Evolutionary conservation across 2,797 vertebrate species (phyloP), one percentile per base, ranked within the genome.

Genomic region (Bryconaethiops microstoma): DNA sequence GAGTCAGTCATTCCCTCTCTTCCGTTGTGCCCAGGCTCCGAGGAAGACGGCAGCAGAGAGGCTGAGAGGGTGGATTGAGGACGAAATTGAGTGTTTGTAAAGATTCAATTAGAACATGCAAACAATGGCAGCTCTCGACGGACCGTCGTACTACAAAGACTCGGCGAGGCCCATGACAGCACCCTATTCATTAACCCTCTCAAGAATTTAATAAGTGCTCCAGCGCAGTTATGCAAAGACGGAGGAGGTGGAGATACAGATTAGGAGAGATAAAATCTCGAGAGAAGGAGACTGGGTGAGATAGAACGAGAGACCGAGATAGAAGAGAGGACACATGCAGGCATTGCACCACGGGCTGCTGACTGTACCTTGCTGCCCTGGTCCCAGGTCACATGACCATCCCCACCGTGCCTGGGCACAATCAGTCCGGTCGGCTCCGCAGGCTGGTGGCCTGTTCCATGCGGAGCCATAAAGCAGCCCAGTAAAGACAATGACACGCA

Each of bases 91-190:
- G 64, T 86, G 87, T 88, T 90, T 86, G 86, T 83, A 85, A 85
- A 88, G 87, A 90, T 89, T 89, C 78, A 89, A 88, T 90, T 90
- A 88, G 83, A 85, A 86, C 79, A 82, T 86, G 82, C 86, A 91
- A 89, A 89, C 88, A 88, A 88, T 86, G 76, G 78, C 76, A 79
- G 78, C 73, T 76, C 87, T 90, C 86, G 85, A 91, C 84, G 83
- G 73, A 74, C 81, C 64, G 77, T 62, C 16, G 17, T 83, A 74
- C 82, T 80, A 88, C 84, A 83, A 85, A 86, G 80, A 72, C 83
- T 82, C 69, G 72, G 81, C 79, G 17, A 76, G 73, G 82, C 83
- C 83, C 57, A 77, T 83, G 83, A 88, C 83, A 86, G 85, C 79
- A 82, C 57, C 42, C 85, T 83, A 80, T 88, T 90, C 85, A 89